phyloP scores from a whole-genome alignment of 2,113 vertebrate genomes.

The Morone saxatilis region DNA sequence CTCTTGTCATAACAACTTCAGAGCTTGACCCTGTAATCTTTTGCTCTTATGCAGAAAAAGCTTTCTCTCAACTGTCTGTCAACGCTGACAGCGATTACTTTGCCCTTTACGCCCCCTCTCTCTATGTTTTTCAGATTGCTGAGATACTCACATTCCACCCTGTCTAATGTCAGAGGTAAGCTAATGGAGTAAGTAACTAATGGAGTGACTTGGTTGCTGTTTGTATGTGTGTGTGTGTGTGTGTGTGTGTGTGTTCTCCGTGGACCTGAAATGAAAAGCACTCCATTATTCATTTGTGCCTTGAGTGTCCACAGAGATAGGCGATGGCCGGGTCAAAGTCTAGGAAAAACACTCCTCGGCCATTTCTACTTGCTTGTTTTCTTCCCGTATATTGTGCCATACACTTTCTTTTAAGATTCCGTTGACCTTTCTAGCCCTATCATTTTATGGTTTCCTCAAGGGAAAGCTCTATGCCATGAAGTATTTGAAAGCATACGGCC shows the following conservation, averaged over 20 bases:
- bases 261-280: slow-evolving; percentile 31
- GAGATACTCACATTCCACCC: slow-evolving; percentile 21
- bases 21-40: slow-evolving; percentile 23
- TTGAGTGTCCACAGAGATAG: slow-evolving; percentile 33
- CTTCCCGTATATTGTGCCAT: not conserved
- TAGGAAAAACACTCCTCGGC: slow-evolving; percentile 19
- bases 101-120: slow-evolving; percentile 53
- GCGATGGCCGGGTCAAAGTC: slow-evolving; percentile 19
- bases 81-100: slow-evolving; percentile 48
- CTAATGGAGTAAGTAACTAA: slow-evolving; percentile 26
- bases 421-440: slow-evolving; percentile 3
- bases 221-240: not conserved
- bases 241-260: not conserved
- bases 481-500: not conserved
- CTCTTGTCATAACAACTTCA: slow-evolving; percentile 13
- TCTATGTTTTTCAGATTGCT: slow-evolving; percentile 15
- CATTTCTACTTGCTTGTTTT: slow-evolving; percentile 27
- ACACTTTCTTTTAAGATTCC: not conserved
- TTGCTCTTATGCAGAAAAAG: slow-evolving; percentile 11
- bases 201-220: slow-evolving; percentile 44
- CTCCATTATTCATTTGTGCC: slow-evolving; percentile 63
- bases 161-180: slow-evolving; percentile 56
- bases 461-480: not conserved
- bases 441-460: not conserved
- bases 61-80: slow-evolving; percentile 36